Evolutionary conservation across 2,797 vertebrate genomes (phyloP).

Genomic region (Pantherophis vulpinus): DNA sequence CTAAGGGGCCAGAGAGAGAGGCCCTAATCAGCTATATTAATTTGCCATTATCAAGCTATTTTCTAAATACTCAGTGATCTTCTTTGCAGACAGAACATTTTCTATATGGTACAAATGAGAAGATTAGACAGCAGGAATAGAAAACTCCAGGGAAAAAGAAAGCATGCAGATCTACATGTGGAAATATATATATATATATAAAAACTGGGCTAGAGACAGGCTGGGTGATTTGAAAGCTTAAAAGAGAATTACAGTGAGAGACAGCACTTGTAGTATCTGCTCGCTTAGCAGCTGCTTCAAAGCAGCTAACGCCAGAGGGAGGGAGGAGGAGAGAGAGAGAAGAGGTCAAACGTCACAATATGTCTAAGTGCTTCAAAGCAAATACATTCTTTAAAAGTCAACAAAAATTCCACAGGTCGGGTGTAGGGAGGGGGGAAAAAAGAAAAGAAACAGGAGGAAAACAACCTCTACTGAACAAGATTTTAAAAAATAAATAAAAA

Average conservation of each 20-base stretch:
- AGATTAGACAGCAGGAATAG: too few relatives aligned
- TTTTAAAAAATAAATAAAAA: too few relatives aligned
- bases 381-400: conserved; percentile 24
- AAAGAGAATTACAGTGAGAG: conserved; percentile 31
- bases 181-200: too few relatives aligned
- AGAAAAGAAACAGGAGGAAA: neutral
- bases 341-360: neutral
- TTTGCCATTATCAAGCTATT: neutral
- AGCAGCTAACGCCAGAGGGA: conserved; percentile 32
- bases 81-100: too few relatives aligned
- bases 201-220: too few relatives aligned
- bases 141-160: too few relatives aligned
- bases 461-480: neutral
- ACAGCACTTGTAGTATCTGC: conserved; percentile 15
- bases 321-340: neutral
- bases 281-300: conserved; percentile 48
- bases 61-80: neutral
- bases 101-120: too few relatives aligned
- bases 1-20: conserved; percentile 58
- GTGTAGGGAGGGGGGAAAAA: neutral
- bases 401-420: conserved; percentile 13
- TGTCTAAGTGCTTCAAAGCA: neutral
- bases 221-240: conserved; percentile 27
- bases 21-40: neutral
- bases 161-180: too few relatives aligned